Conservation (phyloP, 2,113 vertebrate genomes). For the Meles meles region DNA sequence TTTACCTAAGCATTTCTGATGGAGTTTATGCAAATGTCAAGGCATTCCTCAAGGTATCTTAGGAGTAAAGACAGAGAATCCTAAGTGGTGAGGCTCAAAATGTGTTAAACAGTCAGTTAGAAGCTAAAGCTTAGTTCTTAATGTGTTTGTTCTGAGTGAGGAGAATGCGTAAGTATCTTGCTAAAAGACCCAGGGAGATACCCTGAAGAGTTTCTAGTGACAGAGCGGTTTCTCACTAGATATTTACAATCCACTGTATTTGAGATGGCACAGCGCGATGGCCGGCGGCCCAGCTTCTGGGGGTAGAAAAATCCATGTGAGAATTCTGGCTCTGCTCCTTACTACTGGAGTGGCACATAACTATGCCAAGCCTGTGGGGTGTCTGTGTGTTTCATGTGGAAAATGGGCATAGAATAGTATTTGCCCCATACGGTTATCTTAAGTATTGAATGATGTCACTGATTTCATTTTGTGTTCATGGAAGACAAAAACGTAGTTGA, state of each 20-base stretch:
- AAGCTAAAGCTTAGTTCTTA: not conserved
- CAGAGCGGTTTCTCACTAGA: not conserved
- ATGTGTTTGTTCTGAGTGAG: not conserved
- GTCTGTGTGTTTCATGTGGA: not conserved
- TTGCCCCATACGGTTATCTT: not conserved
- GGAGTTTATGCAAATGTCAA: not conserved
- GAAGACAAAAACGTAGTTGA: not conserved
- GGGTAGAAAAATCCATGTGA: not conserved
- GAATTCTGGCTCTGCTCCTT: not conserved
- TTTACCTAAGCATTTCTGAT: not conserved
- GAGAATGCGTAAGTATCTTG: not conserved
- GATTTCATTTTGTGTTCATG: not conserved
- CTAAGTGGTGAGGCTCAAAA: not conserved
- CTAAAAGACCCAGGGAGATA: not conserved
- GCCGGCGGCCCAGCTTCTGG: not conserved
- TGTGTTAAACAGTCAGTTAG: not conserved
- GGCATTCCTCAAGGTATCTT: not conserved
- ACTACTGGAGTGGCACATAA: not conserved
- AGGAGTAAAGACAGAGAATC: not conserved
- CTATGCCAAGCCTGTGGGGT: not conserved
- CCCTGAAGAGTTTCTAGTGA: not conserved
- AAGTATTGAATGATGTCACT: not conserved
- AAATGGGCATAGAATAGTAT: not conserved
- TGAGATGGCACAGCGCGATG: too few species aligned
- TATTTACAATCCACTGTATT: accelerated